These are phyloP conservation scores for Scylla paramamosain DNA, from an alignment of 1,140 invertebrate genomes.

Conservation along the genomic window DNA sequence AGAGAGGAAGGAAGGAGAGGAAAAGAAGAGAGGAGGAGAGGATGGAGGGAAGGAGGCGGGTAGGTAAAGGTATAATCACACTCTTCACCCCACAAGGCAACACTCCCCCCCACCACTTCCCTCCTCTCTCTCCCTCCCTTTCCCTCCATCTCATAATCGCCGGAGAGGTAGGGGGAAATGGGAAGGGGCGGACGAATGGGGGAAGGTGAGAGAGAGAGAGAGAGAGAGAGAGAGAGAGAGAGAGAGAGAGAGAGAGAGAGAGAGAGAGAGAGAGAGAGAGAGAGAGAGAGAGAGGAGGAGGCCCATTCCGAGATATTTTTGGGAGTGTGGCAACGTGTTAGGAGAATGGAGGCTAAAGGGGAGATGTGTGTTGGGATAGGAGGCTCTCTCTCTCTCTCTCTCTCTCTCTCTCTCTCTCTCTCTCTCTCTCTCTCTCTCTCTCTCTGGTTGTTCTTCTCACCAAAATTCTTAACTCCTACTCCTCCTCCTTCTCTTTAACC, in stretches of 20 bases:
- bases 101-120: neutral
- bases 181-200: neutral
- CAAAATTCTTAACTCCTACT: too few species aligned
- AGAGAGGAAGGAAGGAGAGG: neutral
- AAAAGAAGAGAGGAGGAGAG: neutral
- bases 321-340: neutral
- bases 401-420: slow-evolving; percentile 32
- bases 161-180: neutral
- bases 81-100: neutral
- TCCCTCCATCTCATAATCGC: neutral
- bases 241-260: neutral
- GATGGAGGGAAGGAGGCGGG: neutral
- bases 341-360: neutral
- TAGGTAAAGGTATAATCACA: slow-evolving; percentile 27
- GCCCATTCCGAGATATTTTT: neutral
- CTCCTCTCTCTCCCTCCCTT: neutral
- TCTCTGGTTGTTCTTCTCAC: neutral
- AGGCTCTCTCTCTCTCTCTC: neutral
- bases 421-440: neutral
- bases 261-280: neutral
- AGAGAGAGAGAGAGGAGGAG: too few species aligned
- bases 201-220: neutral
- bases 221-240: neutral
- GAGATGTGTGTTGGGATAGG: neutral
- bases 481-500: neutral